Evolutionary conservation across 37 sponge, comb jelly and placozoan species (phyloP), one percentile per base, ranked within the genome.

Genomic region (Cladorhizidae sp.): DNA sequence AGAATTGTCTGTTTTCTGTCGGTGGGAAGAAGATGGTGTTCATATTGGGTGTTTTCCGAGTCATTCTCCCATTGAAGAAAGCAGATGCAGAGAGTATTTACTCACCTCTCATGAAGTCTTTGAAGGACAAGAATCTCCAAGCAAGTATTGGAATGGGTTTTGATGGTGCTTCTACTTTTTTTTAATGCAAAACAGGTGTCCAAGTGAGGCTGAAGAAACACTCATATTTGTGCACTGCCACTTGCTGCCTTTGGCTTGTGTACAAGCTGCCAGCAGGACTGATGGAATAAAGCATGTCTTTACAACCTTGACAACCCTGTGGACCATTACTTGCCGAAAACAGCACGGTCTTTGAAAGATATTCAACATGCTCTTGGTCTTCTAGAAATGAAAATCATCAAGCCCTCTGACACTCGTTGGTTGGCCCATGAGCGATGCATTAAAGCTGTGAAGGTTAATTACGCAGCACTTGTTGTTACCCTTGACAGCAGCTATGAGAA

Each of bases 11-110:
- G 50, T 85, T 36, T 90, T 74, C 77, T 90, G 81, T 75, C 82
- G 82, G 23, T 90, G 85, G 85, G 90, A 80, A 43, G 85, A 89
- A 80, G 9, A 84, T 83, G 90, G 90, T 22, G 59, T 80, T 58
- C 90, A 85, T 74, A 73, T 68, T 40, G 85, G 85, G 80, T 80
- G 80, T 59, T 90, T 90, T 59, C 80, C 85, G 67, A n/a, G 90
- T 83, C 41, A 62, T 83, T 40, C 32, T 89, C 42, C 90, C 74
- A 50, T 74, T 90, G 72, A 63, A 85, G 37, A 49, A 77, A 69
- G 78, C 85, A 38, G 70, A 85, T 52, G 85, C 85, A 33, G 78
- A 77, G 72, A 82, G 40, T 25, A 59, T 59, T 26, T 59, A 81
- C 41, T 71, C 65, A 49, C 56, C 87, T 87, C 55, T 87, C 36